A percentile compares a stretch with the other conserved stretches of the same genome.
Evolutionary conservation across 1,140 invertebrate genomes (phyloP).

Genomic region (Meloidogyne chitwoodi): DNA sequence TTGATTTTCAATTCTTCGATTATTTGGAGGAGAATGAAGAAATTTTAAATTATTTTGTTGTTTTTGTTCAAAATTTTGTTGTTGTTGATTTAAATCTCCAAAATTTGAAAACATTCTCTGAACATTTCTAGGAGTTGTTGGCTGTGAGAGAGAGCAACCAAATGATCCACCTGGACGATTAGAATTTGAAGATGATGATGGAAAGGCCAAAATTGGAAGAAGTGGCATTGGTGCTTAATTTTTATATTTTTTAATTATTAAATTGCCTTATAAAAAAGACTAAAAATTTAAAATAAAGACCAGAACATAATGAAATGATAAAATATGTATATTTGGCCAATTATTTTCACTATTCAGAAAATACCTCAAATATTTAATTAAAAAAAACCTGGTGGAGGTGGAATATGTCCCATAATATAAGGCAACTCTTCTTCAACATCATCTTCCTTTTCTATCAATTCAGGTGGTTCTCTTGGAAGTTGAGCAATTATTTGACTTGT

Average conservation of each 20-base stretch:
- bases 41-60: background rate
- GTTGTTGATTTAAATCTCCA: background rate
- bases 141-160: conserved; percentile 3
- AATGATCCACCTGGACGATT: background rate
- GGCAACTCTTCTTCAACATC: background rate
- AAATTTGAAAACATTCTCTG: background rate
- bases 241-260: too few relatives aligned
- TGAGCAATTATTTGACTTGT: conserved; percentile 24
- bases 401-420: background rate
- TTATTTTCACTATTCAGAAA: too few relatives aligned
- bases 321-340: too few relatives aligned
- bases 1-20: background rate
- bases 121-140: conserved; percentile 2
- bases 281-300: too few relatives aligned
- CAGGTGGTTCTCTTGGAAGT: conserved; percentile 10
- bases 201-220: background rate
- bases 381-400: background rate
- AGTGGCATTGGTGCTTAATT: conserved; percentile 9
- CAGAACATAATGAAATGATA: too few relatives aligned
- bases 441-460: background rate
- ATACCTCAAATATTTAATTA: too few relatives aligned
- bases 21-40: background rate
- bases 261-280: too few relatives aligned
- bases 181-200: background rate
- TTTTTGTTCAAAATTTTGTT: background rate